Conservation (phyloP, 2,888 invertebrate species). For the Resseliella maxima region DNA sequence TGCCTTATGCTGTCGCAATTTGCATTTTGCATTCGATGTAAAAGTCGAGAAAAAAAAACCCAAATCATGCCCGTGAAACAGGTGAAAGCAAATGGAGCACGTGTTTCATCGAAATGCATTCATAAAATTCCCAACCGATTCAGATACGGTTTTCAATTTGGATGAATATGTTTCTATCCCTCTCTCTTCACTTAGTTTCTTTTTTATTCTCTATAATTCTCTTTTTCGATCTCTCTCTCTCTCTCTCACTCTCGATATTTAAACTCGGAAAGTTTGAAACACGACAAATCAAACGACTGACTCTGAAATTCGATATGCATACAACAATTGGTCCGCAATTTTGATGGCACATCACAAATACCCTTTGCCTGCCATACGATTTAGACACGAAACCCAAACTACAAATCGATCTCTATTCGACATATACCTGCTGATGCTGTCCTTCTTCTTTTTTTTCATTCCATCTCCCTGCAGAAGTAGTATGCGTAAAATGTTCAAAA, state of each 20-base stretch:
- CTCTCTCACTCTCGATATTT: background rate
- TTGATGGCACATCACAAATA: background rate
- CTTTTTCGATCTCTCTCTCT: too few relatives aligned
- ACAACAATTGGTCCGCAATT: background rate
- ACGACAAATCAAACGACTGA: background rate
- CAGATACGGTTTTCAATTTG: too few relatives aligned
- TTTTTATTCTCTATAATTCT: background rate
- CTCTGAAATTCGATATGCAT: conserved; percentile 24
- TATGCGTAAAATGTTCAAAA: too few relatives aligned
- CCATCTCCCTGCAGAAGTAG: too few relatives aligned
- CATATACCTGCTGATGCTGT: too few relatives aligned
- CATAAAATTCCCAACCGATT: background rate
- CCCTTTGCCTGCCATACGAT: too few relatives aligned
- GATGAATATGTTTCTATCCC: background rate
- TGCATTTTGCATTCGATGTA: background rate
- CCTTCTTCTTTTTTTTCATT: too few relatives aligned
- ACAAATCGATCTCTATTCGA: too few relatives aligned
- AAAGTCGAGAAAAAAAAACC: background rate
- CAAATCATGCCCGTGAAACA: background rate
- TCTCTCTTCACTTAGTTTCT: background rate
- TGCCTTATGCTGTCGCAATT: background rate
- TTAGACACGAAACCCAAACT: too few relatives aligned
- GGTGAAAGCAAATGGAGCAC: conserved; percentile 1
- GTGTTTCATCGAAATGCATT: background rate
- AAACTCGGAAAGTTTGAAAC: background rate